Evolutionary conservation across 2,113 vertebrate genomes (phyloP), one percentile per base, ranked within the genome.

Genomic region (Falcunculus frontatus): DNA sequence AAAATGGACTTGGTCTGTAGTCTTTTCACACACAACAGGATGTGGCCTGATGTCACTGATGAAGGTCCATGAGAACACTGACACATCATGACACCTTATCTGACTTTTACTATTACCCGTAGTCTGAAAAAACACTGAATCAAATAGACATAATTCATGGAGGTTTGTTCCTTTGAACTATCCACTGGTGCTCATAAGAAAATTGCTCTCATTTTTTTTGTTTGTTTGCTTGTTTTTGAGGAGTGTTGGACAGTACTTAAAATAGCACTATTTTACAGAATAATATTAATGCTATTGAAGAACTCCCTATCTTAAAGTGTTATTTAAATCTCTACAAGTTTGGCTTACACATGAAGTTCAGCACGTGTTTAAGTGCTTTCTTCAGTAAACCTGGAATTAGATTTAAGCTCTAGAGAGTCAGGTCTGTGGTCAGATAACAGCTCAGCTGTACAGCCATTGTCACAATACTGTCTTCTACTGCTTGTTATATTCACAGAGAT

Each of bases 401-500:
- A 50, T 81, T 55, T 60, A 42, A 81, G 10, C 20, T 80, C 29
- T 4, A 13, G 33, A 35, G 41, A 41, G 30, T 60, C 33, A 21
- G 26, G 49, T 33, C n/a, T 87, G 26, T 56, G 49, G 41, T 72
- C 53, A 62, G 59, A 9, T 26, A 27, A 57, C 33, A 57, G 30
- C 42, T 85, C 62, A 50, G 33, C 11, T 37, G 7, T 14, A 4
- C 29, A 39, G 18, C 20, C 5, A 0, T 35, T 23, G 39, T 56
- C 46, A 44, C 29, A 42, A 18, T 19, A 7, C 25, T 22, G 9
- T 19, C 6, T 96, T 90, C 84, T 80, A 26, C 63, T 49, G n/a
- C 55, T 74, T 90, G 53, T 47, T 97, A 16, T 96, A 67, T 94
- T 92, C 39, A 56, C 97, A 99, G 99, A 89, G 96, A 98, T 8